Base-by-base conservation (phyloP, 1,140 invertebrate genomes). In the Papilio dardanus region DNA sequence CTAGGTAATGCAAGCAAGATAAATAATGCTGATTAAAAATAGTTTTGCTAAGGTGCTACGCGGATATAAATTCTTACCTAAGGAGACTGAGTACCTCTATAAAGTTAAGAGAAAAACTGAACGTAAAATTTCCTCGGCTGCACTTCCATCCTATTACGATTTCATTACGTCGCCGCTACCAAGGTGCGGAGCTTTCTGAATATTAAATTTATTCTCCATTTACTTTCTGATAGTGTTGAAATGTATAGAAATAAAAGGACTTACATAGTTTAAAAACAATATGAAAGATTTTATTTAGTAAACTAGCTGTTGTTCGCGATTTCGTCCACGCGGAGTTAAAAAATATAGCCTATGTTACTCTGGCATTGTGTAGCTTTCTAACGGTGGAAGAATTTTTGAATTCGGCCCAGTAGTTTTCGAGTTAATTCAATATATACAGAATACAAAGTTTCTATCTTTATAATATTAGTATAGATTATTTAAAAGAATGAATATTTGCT, bases 161-260 rank as follows among this genome's bases (percentile, higher is more conserved):
- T 62, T 62, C 54, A 62, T 62, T 62, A 62, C 54, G 10, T 62
- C 30, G 54, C 54, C 24, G 54, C 24, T 50, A 28, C 10, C 21
- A 30, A 62, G 54, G 54, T 62, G 54, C 54, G 30, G 54, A 62
- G 54, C 54, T 62, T 62, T 62, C 14, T 62, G 24, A 62, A 62
- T 62, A 62, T 62, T 14, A 62, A 28, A 62, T 62, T 62, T 62
- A 24, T 62, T 28, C 54, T 62, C 54, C 3, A 62, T 28, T 28
- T 62, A 62, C 10, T 62, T 62, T 62, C 54, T 62, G 54, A 62
- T 62, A 62, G 12, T 54, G 50, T 54, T 54, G 50, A 54, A 54
- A 54, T 54, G 50, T 62, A 30, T 62, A 8, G 30, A 62, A 62
- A 58, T 58, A 62, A 28, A 62, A 28, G 21, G 19, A 4, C 24